A percentile compares a stretch with the other conserved stretches of the same genome.
Evolutionary conservation across 2,797 vertebrate genomes (phyloP).

Genomic region (Poeciliopsis presidionis): DNA sequence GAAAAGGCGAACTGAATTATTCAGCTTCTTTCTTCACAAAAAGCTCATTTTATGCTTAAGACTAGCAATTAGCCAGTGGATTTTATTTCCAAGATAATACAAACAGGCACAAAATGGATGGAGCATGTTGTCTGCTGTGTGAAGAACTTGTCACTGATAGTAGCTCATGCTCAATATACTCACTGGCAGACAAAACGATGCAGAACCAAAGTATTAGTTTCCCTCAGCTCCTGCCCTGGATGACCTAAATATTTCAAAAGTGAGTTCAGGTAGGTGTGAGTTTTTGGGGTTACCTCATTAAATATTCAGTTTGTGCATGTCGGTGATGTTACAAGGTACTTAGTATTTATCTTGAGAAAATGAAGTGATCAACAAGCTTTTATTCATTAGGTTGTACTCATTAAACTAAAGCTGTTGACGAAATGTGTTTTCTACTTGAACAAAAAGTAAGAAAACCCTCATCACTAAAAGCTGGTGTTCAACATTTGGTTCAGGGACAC

Average conservation of each 20-base stretch:
- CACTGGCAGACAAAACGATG: not conserved
- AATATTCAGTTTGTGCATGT: not conserved
- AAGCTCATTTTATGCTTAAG: slow-evolving; percentile 1
- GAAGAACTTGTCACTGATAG: not conserved
- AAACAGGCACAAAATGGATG: not conserved
- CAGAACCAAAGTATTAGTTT: not conserved
- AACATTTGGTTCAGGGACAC: not conserved
- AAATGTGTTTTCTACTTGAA: not conserved
- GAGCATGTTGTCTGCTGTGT: not conserved
- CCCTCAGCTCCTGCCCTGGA: not conserved
- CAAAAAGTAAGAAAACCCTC: not conserved
- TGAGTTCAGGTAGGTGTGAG: not conserved
- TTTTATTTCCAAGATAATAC: not conserved
- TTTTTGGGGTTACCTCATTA: not conserved
- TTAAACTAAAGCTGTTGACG: not conserved
- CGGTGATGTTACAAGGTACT: not conserved
- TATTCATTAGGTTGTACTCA: not conserved
- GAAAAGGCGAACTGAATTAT: not conserved
- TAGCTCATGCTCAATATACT: not conserved
- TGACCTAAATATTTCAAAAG: not conserved
- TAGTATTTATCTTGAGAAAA: not conserved
- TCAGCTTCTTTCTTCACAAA: not conserved
- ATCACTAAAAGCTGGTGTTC: not conserved
- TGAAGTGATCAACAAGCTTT: not conserved
- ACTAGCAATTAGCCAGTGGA: not conserved